Evolutionary conservation across 2,888 invertebrate species (phyloP).

Genomic region (Notodonta dromedarius): DNA sequence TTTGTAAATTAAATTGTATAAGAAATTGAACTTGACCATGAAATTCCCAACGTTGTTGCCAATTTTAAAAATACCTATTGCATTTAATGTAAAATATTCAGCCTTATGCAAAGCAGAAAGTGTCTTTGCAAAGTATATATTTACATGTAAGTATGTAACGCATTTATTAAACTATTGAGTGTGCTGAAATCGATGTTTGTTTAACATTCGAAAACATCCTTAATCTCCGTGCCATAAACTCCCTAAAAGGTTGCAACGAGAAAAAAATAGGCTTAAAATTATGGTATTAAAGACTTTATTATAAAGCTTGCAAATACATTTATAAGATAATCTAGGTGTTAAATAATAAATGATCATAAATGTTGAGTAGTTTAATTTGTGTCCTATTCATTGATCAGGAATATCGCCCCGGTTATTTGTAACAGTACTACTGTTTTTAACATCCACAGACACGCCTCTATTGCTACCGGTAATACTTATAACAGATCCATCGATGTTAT

Average conservation of each 20-base stretch:
- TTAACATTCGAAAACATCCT: conserved; percentile 18
- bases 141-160: conserved; percentile 15
- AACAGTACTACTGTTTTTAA: conserved; percentile 3
- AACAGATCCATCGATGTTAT: conserved; percentile 12
- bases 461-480: conserved; percentile 6
- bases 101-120: conserved; percentile 15
- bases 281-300: conserved; percentile 27
- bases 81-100: conserved; percentile 4
- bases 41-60: conserved; percentile 5
- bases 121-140: conserved; percentile 8
- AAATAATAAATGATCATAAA: conserved; percentile 27
- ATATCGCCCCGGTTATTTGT: conserved; percentile 28
- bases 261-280: conserved; percentile 40
- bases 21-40: background rate
- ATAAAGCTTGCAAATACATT: conserved; percentile 33
- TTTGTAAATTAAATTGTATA: background rate
- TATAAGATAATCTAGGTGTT: conserved; percentile 30
- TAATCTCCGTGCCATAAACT: conserved; percentile 34
- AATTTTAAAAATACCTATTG: conserved; percentile 11
- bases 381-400: conserved; percentile 17
- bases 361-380: conserved; percentile 16
- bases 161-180: conserved; percentile 35
- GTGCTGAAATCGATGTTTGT: conserved; percentile 13
- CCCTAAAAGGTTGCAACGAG: conserved; percentile 32
- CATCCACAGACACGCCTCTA: conserved; percentile 4